phyloP scores from a whole-genome alignment of 2,113 vertebrate genomes.

The Electrona antarctica region DNA sequence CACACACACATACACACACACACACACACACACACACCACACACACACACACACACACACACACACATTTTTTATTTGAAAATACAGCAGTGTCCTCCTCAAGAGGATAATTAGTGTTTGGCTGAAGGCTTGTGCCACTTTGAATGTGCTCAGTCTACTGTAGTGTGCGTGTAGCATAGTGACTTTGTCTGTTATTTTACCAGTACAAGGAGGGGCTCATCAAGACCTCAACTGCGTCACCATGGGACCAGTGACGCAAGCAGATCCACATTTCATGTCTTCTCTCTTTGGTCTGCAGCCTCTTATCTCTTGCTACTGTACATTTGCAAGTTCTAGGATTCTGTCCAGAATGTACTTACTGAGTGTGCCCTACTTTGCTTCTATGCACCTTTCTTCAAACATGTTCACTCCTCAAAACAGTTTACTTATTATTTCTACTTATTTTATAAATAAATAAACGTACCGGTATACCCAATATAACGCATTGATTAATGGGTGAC shows the following conservation, averaged over 20 bases:
- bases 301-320: not conserved
- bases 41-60: conserved; percentile 15
- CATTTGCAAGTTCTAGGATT: conserved; percentile 1
- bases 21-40: not conserved
- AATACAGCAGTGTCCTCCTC: not conserved
- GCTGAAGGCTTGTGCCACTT: not conserved
- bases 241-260: not conserved
- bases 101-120: conserved; percentile 27
- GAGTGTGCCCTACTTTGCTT: not conserved
- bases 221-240: not conserved
- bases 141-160: no score
- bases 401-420: not conserved
- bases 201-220: no score
- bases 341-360: not conserved
- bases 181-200: no score
- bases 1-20: conserved; percentile 13
- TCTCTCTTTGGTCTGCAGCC: not conserved
- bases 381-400: not conserved
- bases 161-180: no score
- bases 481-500: no score
- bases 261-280: not conserved
- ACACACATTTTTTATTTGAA: not conserved
- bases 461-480: no score
- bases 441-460: no score
- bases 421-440: no score